A percentile compares a stretch with the other conserved stretches of the same genome.
Evolutionary conservation across 2,888 invertebrate genomes (phyloP).

Genomic region (Lasioglossum zephyrum): DNA sequence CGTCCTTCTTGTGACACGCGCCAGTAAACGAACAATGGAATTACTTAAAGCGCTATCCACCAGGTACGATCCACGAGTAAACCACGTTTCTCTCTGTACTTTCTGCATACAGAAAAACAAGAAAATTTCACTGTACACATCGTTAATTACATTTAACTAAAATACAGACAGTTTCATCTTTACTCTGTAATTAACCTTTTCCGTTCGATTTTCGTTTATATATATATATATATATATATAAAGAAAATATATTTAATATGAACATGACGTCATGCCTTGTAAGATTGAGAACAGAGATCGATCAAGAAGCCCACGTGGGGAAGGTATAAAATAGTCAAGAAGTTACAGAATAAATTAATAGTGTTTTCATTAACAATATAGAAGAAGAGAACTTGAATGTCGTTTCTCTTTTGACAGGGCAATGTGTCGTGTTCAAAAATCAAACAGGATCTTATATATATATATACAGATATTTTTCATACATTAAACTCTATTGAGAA

Average conservation of each 20-base stretch:
- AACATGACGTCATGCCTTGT: no score
- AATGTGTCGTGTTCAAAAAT: no score
- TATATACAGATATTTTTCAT: neutral
- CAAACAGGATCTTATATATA: no score
- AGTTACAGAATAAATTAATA: no score
- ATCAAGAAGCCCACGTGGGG: no score
- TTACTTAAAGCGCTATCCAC: conserved; percentile 45
- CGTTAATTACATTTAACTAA: conserved; percentile 55
- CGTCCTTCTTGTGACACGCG: conserved; percentile 10
- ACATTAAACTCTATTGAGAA: neutral
- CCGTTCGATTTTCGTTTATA: neutral
- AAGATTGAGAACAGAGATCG: no score
- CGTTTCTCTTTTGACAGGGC: no score
- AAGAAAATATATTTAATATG: no score
- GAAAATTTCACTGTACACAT: conserved; percentile 58
- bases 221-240: no score
- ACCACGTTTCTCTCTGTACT: conserved; percentile 50
- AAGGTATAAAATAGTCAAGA: no score
- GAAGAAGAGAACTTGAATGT: no score
- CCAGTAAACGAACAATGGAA: conserved; percentile 20
- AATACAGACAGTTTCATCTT: conserved; percentile 64
- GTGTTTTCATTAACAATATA: no score
- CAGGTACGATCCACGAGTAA: conserved; percentile 17
- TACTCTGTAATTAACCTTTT: conserved; percentile 5
- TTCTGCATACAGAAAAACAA: conserved; percentile 24